Percentiles rank a stretch among this genome's conserved stretches.
phyloP scores from a whole-genome alignment of 2,797 vertebrate genomes.

The Diplodus sargus region DNA sequence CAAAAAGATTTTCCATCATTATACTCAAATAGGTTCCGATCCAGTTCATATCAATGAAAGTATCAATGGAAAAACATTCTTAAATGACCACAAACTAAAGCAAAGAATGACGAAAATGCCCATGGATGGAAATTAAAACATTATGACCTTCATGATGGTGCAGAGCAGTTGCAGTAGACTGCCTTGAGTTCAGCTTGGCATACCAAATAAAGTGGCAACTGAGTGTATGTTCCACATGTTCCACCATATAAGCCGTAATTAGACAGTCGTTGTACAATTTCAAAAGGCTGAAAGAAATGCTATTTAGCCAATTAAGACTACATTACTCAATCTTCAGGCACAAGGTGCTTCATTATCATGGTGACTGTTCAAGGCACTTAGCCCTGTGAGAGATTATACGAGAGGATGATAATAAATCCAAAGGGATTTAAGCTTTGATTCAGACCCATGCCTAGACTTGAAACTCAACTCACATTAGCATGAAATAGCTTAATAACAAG shows the following conservation, averaged over 20 bases:
- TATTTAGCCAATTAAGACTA: slow-evolving; percentile 26
- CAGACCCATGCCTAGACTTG: slow-evolving; percentile 21
- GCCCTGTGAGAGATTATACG: slow-evolving; percentile 43
- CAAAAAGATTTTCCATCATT: too few species aligned
- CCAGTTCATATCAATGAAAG: background rate
- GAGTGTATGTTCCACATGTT: slow-evolving; percentile 13
- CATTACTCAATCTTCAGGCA: slow-evolving; percentile 39
- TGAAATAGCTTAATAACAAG: slow-evolving; percentile 43
- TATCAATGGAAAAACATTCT: background rate
- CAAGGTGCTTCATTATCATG: slow-evolving; percentile 47
- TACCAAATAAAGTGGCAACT: background rate
- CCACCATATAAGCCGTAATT: slow-evolving; percentile 1
- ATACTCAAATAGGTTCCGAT: too few species aligned
- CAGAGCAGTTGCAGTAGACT: background rate
- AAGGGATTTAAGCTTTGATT: slow-evolving; percentile 50
- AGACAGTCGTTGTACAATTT: background rate
- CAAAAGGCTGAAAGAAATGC: slow-evolving; percentile 22
- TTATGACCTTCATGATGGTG: background rate
- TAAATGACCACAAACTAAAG: background rate
- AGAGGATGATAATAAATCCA: slow-evolving; percentile 49
- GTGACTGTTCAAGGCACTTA: slow-evolving; percentile 29
- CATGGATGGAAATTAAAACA: background rate
- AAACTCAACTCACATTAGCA: slow-evolving; percentile 39
- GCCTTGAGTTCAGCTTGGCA: background rate
- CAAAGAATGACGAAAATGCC: background rate